Percentiles rank a stretch among this genome's conserved stretches.
These are phyloP conservation scores for Euzophera pinguis DNA, from an alignment of 2,888 invertebrate species.

Conservation along the genomic window DNA sequence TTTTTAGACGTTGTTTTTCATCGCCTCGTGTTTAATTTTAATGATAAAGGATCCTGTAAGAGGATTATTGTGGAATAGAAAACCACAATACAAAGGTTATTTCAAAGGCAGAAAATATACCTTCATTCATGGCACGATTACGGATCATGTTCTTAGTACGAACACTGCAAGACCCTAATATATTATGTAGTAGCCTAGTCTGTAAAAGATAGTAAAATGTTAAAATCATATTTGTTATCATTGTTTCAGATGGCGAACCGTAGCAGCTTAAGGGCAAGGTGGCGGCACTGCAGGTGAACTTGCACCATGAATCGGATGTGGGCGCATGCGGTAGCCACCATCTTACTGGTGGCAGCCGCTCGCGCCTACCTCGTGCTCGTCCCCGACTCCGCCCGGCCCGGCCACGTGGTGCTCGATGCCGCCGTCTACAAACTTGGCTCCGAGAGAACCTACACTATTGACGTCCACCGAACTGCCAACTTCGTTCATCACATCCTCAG, in stretches of 20 bases:
- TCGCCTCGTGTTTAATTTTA: no score
- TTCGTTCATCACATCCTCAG: conserved; percentile 89
- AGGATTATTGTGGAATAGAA: no score
- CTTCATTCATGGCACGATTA: no score
- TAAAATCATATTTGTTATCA: neutral
- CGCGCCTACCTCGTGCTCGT: conserved; percentile 80
- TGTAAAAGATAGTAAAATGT: no score
- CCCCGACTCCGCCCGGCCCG: conserved; percentile 80
- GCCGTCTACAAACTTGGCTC: conserved; percentile 90
- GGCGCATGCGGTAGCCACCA: conserved; percentile 48
- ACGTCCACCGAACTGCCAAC: conserved; percentile 89
- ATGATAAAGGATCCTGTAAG: no score
- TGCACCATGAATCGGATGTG: conserved; percentile 46
- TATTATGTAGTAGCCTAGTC: no score
- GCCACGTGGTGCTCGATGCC: conserved; percentile 86
- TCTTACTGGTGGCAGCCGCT: conserved; percentile 47
- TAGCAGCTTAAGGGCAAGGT: conserved; percentile 52
- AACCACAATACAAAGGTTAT: no score
- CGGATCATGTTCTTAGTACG: no score
- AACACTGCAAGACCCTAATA: no score
- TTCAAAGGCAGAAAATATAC: no score
- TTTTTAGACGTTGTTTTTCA: no score
- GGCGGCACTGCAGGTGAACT: conserved; percentile 68
- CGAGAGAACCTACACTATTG: conserved; percentile 88
- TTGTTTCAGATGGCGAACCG: conserved; percentile 58